Base-by-base conservation (phyloP, 1,140 invertebrate genomes). In the Drosophila saltans region DNA sequence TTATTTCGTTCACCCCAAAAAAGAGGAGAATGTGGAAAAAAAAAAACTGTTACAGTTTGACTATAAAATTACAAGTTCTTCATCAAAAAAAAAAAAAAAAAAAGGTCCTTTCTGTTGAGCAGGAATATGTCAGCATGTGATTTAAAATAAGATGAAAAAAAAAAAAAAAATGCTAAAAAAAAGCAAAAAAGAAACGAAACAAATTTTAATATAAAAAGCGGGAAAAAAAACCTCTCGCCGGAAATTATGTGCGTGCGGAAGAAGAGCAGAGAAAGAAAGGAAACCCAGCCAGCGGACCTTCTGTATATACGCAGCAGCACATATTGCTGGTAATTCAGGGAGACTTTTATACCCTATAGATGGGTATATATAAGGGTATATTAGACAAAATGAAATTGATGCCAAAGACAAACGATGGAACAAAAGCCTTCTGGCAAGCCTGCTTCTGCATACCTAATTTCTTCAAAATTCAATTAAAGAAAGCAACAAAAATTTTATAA, bases 91-190 rank as follows among this genome's bases (percentile, higher is more conserved):
- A 52, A 60, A 24, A 52, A 60, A 45, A 41, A 64, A 69, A 69
- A 73, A 73, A 66, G 67, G 71, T 81, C 56, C 67, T 70, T 90
- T 78, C 78, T 89, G 72, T 78, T 72, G 36, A 77, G 65, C 43
- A 82, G 89, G 84, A 88, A 88, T 89, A 89, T 81, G 78, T 90
- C 84, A 89, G 84, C 84, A 89, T 89, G 84, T 89, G 84, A 89
- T 89, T 84, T 67, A 68, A 72, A 69, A 64, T 2, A 30, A 43
- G 28, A 16, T 16, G 16, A 16, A 16, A 58, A 66, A 60, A 59
- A 73, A 73, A 66, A 64, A 36, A 36, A 36, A 36, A 36, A 36
- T 36, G 3, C 3, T 36, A 7, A 36, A 36, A 36, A 67, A 68
- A 58, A 1, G 21, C 5, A 11, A 11, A 63, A 70, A 64, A 30